These are phyloP conservation scores for Oenanthe melanoleuca DNA, from an alignment of 2,113 vertebrate genomes.

Conservation along the genomic window DNA sequence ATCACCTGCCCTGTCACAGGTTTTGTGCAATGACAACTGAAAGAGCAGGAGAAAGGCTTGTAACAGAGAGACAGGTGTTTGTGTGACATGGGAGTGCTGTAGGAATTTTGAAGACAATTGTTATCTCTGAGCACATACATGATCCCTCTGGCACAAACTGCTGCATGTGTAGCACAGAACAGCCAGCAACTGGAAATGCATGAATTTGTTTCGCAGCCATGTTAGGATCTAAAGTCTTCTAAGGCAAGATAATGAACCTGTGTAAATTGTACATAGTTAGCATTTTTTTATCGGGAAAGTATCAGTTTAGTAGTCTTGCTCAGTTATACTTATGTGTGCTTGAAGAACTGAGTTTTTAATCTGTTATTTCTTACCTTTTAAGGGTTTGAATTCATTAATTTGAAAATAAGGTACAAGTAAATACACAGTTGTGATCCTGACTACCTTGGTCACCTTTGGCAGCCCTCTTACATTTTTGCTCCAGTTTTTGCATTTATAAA, in stretches of 20 bases:
- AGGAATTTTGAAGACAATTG: not conserved
- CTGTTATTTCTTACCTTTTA: not conserved
- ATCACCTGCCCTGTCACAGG: accelerated
- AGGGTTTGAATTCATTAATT: not conserved
- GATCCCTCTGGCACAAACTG: not conserved
- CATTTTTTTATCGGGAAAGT: not conserved
- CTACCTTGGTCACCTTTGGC: not conserved
- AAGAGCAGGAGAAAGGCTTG: not conserved
- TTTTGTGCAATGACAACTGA: not conserved
- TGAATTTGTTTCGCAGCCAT: not conserved
- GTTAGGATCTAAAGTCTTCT: not conserved
- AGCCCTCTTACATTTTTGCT: not conserved
- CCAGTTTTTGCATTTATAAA: not conserved
- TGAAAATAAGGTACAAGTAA: not conserved
- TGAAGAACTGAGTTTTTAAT: not conserved
- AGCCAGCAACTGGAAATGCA: not conserved
- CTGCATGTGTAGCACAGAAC: not conserved
- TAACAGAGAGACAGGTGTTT: not conserved
- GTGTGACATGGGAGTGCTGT: accelerated
- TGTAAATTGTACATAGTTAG: not conserved
- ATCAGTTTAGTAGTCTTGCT: not conserved
- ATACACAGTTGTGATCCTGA: not conserved
- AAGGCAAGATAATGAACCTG: not conserved
- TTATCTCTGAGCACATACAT: not conserved
- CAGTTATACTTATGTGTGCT: not conserved